These are phyloP conservation scores for Melanotaenia nigrans DNA, from an alignment of 2,797 vertebrate species.

Conservation along the genomic window DNA sequence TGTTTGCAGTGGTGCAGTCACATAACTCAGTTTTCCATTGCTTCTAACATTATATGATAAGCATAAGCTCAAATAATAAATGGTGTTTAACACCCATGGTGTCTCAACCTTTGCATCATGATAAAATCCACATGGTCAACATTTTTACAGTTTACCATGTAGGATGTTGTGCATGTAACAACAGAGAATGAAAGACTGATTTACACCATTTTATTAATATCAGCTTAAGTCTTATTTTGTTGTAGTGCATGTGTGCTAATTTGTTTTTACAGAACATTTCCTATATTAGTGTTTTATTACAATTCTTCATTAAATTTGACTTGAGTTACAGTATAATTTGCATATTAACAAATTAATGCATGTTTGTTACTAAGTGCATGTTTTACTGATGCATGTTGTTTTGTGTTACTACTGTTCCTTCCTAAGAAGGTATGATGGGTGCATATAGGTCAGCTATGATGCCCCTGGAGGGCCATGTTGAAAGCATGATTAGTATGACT, in stretches of 20 bases:
- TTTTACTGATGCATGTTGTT: slow-evolving; percentile 94
- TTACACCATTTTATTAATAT: slow-evolving; percentile 5
- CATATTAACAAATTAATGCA: slow-evolving; percentile 40
- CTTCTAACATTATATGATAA: slow-evolving; percentile 25
- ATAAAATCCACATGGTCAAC: background rate
- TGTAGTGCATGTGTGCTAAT: slow-evolving; percentile 39
- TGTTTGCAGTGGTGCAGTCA: slow-evolving; percentile 25
- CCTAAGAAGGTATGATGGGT: slow-evolving; percentile 91
- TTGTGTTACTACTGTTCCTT: slow-evolving; percentile 82
- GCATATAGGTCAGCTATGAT: slow-evolving; percentile 91
- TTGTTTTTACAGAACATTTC: slow-evolving; percentile 27
- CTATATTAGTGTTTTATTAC: slow-evolving; percentile 34
- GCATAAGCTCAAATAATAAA: slow-evolving; percentile 31
- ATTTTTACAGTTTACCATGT: background rate
- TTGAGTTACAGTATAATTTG: slow-evolving; percentile 10
- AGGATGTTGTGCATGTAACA: slow-evolving; percentile 7
- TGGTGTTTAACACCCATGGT: slow-evolving; percentile 24
- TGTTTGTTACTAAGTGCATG: slow-evolving; percentile 84
- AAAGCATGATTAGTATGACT: slow-evolving; percentile 95
- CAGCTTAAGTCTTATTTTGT: background rate
- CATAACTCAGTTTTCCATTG: slow-evolving; percentile 7
- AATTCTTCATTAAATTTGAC: background rate
- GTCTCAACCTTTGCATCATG: background rate
- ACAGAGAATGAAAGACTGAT: slow-evolving; percentile 15
- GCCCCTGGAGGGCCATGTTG: slow-evolving; percentile 88